Base-by-base conservation (phyloP, 1,140 invertebrate genomes). In the Oreohelix idahoensis region DNA sequence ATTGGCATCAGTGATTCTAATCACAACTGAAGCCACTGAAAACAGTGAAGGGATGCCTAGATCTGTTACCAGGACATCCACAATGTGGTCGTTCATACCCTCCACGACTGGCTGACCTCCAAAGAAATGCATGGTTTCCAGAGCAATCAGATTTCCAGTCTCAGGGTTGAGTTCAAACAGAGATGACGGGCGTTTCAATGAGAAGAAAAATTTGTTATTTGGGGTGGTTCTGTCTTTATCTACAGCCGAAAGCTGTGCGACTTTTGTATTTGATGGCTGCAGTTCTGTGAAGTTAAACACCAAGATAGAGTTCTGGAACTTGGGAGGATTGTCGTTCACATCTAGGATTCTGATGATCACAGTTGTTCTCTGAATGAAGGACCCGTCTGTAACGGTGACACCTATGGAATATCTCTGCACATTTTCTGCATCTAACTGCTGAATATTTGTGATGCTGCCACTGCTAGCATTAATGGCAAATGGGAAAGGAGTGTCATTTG, bases 171-270 rank as follows among this genome's bases (percentile, higher is more conserved):
- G 95, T 35, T 95, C 95, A 91, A 99, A 99, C 45, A 97, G 93
- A 90, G 97, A 96, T 0, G 97, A 98, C 0, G 97, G 96, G 89
- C 97, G 95, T 92, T 97, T 95, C 23, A 99, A 92, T 23, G 90
- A 89, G 93, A 98, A 99, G 2, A 96, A 97, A 76, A 99, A 96
- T 0, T 97, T 95, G 0, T 97, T 98, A 92, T 99, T 99, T 0
- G 97, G 97, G 0, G 97, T 97, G 89, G 96, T 96, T 89, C 84
- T 87, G 92, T 99, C 98, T 92, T 96, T 97, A 90, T 99, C 98
- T 0, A 96, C 92, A 0, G 98, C 98, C 89, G 96, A 95, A 0
- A 99, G 96, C 23, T 94, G 95, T 5, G 96, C 93, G 0, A 99
- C 95, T 86, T 94, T 94, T 10, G 96, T 95, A 0, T 96, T 97